Conservation (phyloP, 2,888 invertebrate genomes). For the Latheticus oryzae region DNA sequence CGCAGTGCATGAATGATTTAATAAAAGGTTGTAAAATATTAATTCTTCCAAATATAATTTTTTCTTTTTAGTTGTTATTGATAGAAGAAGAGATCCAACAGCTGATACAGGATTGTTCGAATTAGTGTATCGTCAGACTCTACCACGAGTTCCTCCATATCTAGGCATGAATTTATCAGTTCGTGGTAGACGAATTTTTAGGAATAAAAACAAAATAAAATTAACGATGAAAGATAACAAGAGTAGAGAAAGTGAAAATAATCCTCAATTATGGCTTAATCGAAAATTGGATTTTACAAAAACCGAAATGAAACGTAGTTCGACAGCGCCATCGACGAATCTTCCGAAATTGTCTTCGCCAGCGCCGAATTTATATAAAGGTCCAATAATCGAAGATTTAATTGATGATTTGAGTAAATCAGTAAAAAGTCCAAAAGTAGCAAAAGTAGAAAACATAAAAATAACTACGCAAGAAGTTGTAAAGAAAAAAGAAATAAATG, state of each 20-base stretch:
- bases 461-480: conserved; percentile 43
- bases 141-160: conserved; percentile 84
- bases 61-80: conserved; percentile 79
- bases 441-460: conserved; percentile 53
- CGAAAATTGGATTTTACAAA: conserved; percentile 11
- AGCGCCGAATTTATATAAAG: conserved; percentile 66
- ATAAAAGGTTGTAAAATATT: conserved; percentile 87
- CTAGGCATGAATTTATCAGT: conserved; percentile 79
- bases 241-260: conserved; percentile 58
- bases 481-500: conserved; percentile 44
- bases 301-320: conserved; percentile 43
- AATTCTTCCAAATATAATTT: conserved; percentile 2
- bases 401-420: conserved; percentile 74
- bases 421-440: conserved; percentile 49
- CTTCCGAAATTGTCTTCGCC: conserved; percentile 55
- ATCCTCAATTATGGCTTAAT: conserved; percentile 39
- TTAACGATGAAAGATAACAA: conserved; percentile 47
- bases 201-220: conserved; percentile 58
- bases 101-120: conserved; percentile 87
- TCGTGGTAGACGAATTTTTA: conserved; percentile 74
- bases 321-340: conserved; percentile 53
- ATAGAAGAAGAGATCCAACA: conserved; percentile 76
- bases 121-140: conserved; percentile 79
- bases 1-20: conserved; percentile 89
- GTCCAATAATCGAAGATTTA: conserved; percentile 77